Conservation (phyloP, 2,797 vertebrate genomes). For the Dallia pectoralis region DNA sequence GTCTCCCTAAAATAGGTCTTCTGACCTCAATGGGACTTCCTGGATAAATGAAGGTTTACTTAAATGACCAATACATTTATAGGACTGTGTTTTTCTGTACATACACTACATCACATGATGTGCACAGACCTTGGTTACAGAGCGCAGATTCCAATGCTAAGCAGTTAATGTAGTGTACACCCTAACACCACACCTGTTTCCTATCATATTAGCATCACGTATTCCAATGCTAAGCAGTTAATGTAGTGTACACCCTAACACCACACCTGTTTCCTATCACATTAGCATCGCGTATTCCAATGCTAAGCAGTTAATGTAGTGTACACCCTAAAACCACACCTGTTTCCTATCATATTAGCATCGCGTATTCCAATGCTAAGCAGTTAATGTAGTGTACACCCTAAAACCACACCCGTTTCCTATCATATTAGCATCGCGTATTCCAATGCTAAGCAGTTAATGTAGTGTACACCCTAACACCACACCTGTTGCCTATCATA, state of each 20-base stretch:
- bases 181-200: slow-evolving; percentile 3
- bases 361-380: neutral
- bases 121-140: neutral
- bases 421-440: too few relatives aligned
- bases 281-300: too few relatives aligned
- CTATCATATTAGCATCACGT: too few relatives aligned
- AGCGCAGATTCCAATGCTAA: neutral
- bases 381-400: neutral
- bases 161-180: neutral
- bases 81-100: neutral
- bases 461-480: too few relatives aligned
- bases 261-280: slow-evolving; percentile 15
- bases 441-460: too few relatives aligned
- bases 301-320: neutral
- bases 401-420: neutral
- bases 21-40: neutral
- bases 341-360: slow-evolving; percentile 21
- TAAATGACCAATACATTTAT: neutral
- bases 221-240: neutral
- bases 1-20: neutral
- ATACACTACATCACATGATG: neutral
- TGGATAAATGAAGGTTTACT: neutral
- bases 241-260: neutral
- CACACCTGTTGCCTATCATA: too few relatives aligned
- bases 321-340: slow-evolving; percentile 4